phyloP scores from a whole-genome alignment of 2,797 vertebrate species.

The Meda fulgida region DNA sequence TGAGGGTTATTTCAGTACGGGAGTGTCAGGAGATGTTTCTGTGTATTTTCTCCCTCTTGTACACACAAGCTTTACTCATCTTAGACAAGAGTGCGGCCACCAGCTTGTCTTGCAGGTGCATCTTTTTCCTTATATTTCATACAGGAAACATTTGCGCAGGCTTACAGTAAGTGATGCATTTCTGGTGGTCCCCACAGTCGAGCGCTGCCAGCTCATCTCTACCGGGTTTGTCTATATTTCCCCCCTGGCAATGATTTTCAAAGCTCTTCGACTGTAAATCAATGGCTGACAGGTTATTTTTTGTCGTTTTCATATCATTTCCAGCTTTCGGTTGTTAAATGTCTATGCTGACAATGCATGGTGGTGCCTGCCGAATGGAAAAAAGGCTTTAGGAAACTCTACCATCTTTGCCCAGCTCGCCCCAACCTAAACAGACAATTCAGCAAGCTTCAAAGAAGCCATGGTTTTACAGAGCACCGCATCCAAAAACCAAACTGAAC shows the following conservation, averaged over 20 bases:
- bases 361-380: neutral
- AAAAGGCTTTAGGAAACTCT: neutral
- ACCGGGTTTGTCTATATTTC: constrained; percentile 19
- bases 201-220: constrained; percentile 19
- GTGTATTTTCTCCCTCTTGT: neutral
- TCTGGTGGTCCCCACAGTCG: constrained; percentile 27
- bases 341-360: constrained; percentile 32
- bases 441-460: constrained; percentile 27
- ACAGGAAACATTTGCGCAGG: constrained; percentile 3
- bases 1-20: constrained; percentile 48
- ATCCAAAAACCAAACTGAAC: constrained; percentile 22
- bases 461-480: constrained; percentile 11
- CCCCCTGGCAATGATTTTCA: constrained; percentile 5
- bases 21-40: constrained; percentile 34
- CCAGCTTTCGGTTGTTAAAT: constrained; percentile 7
- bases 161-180: constrained; percentile 59
- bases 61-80: constrained; percentile 38
- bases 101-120: constrained; percentile 29
- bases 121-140: constrained; percentile 28
- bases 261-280: constrained; percentile 9
- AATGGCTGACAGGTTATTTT: neutral
- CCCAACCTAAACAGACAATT: constrained; percentile 44
- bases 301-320: neutral
- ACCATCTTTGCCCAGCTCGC: neutral
- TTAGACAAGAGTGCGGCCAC: constrained; percentile 1